Evolutionary conservation across 2,797 vertebrate species (phyloP).

Genomic region (Rhinatrema bivittatum): DNA sequence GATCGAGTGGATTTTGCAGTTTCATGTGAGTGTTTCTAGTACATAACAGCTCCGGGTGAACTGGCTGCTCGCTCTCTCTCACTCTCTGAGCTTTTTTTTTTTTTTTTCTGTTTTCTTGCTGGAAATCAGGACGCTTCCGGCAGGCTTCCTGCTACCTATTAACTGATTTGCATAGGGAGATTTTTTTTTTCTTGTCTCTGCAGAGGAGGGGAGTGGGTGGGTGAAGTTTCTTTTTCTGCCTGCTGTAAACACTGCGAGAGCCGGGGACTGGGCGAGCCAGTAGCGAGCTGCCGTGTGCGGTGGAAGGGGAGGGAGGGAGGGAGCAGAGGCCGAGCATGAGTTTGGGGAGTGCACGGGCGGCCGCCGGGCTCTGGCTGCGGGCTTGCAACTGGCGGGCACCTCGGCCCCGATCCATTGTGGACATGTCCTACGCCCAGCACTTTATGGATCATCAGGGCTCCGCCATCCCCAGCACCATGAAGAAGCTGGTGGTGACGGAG

Average conservation of each 20-base stretch:
- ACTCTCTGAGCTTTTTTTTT: conserved; percentile 14
- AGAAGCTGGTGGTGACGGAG: conserved; percentile 76
- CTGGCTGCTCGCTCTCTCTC: conserved; percentile 6
- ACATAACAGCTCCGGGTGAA: conserved; percentile 24
- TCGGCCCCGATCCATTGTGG: conserved; percentile 67
- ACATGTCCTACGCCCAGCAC: conserved; percentile 83
- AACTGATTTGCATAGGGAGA: conserved; percentile 9
- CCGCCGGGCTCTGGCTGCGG: conserved; percentile 6
- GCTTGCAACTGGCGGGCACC: background rate
- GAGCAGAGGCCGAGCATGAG: conserved; percentile 18
- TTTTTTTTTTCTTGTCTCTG: conserved; percentile 10
- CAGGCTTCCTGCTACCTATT: conserved; percentile 10
- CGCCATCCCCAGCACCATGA: conserved; percentile 77
- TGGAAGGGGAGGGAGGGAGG: background rate
- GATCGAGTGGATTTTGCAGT: conserved; percentile 48
- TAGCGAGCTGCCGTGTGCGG: background rate
- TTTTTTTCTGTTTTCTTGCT: conserved; percentile 8
- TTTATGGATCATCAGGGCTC: conserved; percentile 89
- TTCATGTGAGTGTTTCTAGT: conserved; percentile 10
- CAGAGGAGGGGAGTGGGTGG: conserved; percentile 2
- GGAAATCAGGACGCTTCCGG: conserved; percentile 22
- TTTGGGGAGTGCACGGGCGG: conserved; percentile 9
- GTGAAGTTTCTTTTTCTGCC: background rate
- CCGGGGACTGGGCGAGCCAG: background rate
- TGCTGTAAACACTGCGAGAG: background rate